Conservation (phyloP, 2,888 invertebrate genomes). For the Bugula neritina region DNA sequence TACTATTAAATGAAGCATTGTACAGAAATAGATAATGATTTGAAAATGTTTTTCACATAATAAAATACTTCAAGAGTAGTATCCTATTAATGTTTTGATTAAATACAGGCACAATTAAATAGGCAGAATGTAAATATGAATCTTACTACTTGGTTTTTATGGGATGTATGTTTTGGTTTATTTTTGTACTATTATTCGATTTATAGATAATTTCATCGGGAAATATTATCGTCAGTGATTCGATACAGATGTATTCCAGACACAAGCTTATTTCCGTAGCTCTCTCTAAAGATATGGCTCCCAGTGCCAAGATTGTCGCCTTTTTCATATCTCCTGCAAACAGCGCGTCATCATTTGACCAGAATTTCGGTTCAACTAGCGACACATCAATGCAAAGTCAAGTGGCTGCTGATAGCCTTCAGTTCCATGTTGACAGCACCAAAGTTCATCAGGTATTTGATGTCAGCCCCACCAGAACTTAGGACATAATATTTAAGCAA, state of each 20-base stretch:
- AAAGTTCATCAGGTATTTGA: slow-evolving; percentile 58
- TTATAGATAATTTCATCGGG: slow-evolving; percentile 75
- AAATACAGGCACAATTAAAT: too few relatives aligned
- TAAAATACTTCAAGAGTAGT: too few relatives aligned
- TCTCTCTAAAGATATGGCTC: slow-evolving; percentile 62
- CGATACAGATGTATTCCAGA: slow-evolving; percentile 64
- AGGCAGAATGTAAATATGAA: too few relatives aligned
- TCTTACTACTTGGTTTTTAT: too few relatives aligned
- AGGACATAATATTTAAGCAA: too few relatives aligned
- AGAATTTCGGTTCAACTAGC: background rate
- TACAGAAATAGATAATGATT: too few relatives aligned
- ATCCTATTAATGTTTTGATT: too few relatives aligned
- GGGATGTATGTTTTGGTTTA: too few relatives aligned
- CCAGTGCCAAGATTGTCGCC: slow-evolving; percentile 77
- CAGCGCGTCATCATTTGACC: slow-evolving; percentile 60
- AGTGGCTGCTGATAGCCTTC: slow-evolving; percentile 76
- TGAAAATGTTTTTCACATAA: too few relatives aligned
- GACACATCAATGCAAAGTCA: slow-evolving; percentile 57
- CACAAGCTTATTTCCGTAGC: slow-evolving; percentile 54
- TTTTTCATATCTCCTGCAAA: slow-evolving; percentile 70
- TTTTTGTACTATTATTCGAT: too few relatives aligned
- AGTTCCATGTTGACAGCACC: slow-evolving; percentile 87
- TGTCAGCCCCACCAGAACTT: too few relatives aligned
- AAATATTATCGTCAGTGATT: slow-evolving; percentile 74
- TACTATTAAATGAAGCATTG: too few relatives aligned